Evolutionary conservation across 2,888 invertebrate genomes (phyloP).

Genomic region (Pilophorus perplexus): DNA sequence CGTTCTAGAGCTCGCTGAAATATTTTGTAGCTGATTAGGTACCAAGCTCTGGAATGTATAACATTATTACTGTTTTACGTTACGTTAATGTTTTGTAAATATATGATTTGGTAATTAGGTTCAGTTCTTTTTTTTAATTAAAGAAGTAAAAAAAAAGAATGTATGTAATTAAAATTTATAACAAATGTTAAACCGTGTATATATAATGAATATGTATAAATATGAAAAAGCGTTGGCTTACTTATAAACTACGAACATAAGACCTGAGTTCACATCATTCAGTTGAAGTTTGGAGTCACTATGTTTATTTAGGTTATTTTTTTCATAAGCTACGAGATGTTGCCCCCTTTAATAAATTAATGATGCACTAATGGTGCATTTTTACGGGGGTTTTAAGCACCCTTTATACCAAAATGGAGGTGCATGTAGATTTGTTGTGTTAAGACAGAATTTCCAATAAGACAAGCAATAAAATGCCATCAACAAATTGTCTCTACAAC

Average conservation of each 20-base stretch:
- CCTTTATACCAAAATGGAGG: too few relatives aligned
- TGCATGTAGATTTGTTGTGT: too few relatives aligned
- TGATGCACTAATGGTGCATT: too few relatives aligned
- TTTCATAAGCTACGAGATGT: too few relatives aligned
- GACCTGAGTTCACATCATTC: neutral
- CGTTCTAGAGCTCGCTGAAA: conserved; percentile 18
- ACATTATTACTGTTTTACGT: neutral
- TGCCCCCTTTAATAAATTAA: too few relatives aligned
- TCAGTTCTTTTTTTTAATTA: conserved; percentile 4
- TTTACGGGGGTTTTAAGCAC: too few relatives aligned
- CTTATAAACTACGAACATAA: neutral
- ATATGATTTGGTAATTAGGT: neutral
- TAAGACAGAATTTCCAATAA: too few relatives aligned
- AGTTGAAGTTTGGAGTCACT: neutral
- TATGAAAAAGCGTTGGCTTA: conserved; percentile 14
- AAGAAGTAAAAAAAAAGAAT: conserved; percentile 19
- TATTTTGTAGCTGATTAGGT: conserved; percentile 7
- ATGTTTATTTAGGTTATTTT: neutral
- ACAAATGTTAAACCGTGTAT: conserved; percentile 2
- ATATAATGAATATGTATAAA: conserved; percentile 14
- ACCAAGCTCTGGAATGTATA: neutral
- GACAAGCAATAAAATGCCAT: too few relatives aligned
- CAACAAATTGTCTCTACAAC: too few relatives aligned
- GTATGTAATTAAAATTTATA: conserved; percentile 11
- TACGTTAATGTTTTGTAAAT: conserved; percentile 27